phyloP scores from a whole-genome alignment of 92 coral and sea anemone genomes.

The Porites divaricata region DNA sequence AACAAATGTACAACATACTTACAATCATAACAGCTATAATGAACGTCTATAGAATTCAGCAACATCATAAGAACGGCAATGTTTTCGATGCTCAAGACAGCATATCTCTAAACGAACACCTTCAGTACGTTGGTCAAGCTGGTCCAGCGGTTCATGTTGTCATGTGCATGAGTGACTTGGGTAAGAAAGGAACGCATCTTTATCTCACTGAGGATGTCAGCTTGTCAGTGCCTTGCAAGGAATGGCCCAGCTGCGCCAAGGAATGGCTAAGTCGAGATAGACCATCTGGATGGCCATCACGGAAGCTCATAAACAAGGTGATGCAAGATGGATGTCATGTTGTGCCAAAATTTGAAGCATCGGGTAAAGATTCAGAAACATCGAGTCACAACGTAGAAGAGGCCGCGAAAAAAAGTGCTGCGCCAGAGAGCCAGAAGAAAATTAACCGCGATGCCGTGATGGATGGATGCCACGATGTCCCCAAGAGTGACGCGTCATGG shows the following conservation, averaged over 20 bases:
- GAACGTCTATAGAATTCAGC: constrained; percentile 38
- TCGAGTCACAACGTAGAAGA: constrained; percentile 8
- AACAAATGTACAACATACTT: constrained; percentile 48
- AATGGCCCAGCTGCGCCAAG: constrained; percentile 70
- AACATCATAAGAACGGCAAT: constrained; percentile 10
- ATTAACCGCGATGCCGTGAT: background rate
- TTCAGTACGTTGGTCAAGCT: constrained; percentile 63
- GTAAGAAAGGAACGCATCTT: constrained; percentile 29
- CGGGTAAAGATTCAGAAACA: constrained; percentile 8
- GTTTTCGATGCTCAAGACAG: background rate
- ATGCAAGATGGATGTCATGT: constrained; percentile 60
- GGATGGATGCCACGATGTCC: constrained; percentile 58
- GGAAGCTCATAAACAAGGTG: constrained; percentile 54
- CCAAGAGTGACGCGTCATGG: constrained; percentile 4
- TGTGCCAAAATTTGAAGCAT: constrained; percentile 67
- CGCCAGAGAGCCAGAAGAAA: constrained; percentile 8
- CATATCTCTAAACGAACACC: constrained; percentile 19
- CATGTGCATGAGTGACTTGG: constrained; percentile 38
- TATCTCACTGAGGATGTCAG: constrained; percentile 70
- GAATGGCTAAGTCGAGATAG: constrained; percentile 56
- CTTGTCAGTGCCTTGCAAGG: constrained; percentile 59
- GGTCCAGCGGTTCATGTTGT: constrained; percentile 70
- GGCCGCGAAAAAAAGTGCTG: constrained; percentile 6
- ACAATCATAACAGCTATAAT: constrained; percentile 50
- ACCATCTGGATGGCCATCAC: constrained; percentile 66